Conservation (phyloP, 2,888 invertebrate genomes). For the Aradus depressus region DNA sequence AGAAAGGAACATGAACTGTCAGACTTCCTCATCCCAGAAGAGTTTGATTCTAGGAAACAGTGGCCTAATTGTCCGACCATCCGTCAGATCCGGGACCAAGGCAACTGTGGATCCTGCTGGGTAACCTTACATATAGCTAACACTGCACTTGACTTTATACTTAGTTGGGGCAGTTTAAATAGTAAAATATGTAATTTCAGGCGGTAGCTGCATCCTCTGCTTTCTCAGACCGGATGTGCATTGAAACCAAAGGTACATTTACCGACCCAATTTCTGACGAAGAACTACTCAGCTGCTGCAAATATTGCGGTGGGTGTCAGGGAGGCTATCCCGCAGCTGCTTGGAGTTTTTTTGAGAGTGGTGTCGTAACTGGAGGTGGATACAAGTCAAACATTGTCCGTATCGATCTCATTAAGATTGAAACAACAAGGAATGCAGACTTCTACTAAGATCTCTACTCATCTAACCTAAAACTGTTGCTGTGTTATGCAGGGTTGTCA, state of each 20-base stretch:
- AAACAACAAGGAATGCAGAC: no score
- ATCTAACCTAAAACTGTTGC: no score
- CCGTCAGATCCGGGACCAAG: constrained; percentile 69
- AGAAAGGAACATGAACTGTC: not conserved
- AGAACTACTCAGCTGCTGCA: constrained; percentile 71
- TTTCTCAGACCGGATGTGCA: constrained; percentile 80
- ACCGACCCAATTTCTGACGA: constrained; percentile 71
- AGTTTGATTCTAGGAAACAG: constrained; percentile 65
- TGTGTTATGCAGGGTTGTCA: no score
- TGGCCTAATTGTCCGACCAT: constrained; percentile 80
- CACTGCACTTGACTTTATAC: not conserved
- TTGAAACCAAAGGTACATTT: constrained; percentile 58
- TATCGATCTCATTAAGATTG: no score
- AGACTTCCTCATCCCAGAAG: constrained; percentile 43
- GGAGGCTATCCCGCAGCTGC: constrained; percentile 69
- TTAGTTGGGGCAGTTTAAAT: not conserved
- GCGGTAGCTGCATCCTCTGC: constrained; percentile 84
- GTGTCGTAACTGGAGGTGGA: constrained; percentile 78
- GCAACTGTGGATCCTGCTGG: constrained; percentile 87
- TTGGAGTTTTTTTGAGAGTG: constrained; percentile 78
- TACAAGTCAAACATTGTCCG: constrained; percentile 52
- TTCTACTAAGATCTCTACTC: no score
- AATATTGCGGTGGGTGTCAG: constrained; percentile 65
- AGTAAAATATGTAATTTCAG: no score
- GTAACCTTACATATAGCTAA: constrained; percentile 36